Evolutionary conservation across 2,888 invertebrate species (phyloP).

Genomic region (Hesperia comma): DNA sequence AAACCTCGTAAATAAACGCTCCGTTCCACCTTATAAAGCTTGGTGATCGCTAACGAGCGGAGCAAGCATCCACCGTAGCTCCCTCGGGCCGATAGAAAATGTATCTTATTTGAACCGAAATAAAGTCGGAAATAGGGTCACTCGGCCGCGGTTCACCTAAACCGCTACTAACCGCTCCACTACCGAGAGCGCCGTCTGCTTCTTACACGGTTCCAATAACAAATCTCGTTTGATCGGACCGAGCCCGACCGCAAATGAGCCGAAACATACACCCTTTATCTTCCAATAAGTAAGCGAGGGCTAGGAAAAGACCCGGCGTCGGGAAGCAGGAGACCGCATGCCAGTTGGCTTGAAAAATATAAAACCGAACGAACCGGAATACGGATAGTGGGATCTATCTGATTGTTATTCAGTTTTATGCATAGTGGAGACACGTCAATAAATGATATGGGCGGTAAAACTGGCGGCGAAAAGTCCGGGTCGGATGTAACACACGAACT

Average conservation of each 20-base stretch:
- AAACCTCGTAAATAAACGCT: conserved; percentile 44
- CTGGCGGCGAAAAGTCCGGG: conserved; percentile 40
- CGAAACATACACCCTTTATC: conserved; percentile 80
- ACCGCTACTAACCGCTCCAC: conserved; percentile 6
- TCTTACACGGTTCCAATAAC: conserved; percentile 69
- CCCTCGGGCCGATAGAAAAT: conserved; percentile 42
- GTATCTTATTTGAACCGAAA: conserved; percentile 58
- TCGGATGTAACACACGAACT: conserved; percentile 47
- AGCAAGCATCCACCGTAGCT: conserved; percentile 25
- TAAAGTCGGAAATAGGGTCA: conserved; percentile 45
- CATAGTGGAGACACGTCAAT: conserved; percentile 60
- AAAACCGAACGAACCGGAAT: conserved; percentile 75
- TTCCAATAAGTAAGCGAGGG: conserved; percentile 75
- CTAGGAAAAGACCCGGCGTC: conserved; percentile 53
- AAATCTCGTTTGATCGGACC: conserved; percentile 75
- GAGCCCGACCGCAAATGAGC: conserved; percentile 75
- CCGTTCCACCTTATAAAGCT: conserved; percentile 36
- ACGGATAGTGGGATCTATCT: conserved; percentile 64
- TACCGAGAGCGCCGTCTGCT: conserved; percentile 57
- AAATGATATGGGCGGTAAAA: conserved; percentile 61
- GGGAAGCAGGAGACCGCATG: conserved; percentile 52
- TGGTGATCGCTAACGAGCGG: conserved; percentile 31
- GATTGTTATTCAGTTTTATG: conserved; percentile 70
- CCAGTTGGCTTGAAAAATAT: conserved; percentile 77
- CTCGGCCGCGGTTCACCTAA: conserved; percentile 47